A percentile compares a stretch with the other conserved stretches of the same genome.
Evolutionary conservation across 2,888 invertebrate genomes (phyloP).

Genomic region (Ornithoptera alexandrae): DNA sequence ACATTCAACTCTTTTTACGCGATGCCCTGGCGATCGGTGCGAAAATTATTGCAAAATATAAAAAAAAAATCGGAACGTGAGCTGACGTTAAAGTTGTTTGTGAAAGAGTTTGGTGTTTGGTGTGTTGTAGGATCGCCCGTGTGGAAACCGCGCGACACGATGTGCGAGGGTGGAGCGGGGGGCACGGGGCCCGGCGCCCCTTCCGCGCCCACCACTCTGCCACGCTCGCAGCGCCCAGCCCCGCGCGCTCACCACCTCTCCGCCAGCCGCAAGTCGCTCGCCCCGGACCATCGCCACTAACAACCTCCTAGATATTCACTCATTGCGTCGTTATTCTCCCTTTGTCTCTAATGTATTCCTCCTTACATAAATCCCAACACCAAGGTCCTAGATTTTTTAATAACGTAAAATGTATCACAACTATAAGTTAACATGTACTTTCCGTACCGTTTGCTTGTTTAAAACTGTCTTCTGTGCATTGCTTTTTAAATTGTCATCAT

Average conservation of each 20-base stretch:
- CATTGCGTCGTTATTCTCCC: background rate
- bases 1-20: slow-evolving; percentile 80
- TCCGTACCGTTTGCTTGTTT: slow-evolving; percentile 21
- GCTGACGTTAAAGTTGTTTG: slow-evolving; percentile 35
- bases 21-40: slow-evolving; percentile 62
- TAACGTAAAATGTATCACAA: background rate
- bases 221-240: slow-evolving; percentile 70
- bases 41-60: slow-evolving; percentile 45
- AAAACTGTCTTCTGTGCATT: slow-evolving; percentile 5
- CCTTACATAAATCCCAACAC: slow-evolving; percentile 3
- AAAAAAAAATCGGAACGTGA: slow-evolving; percentile 37
- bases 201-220: slow-evolving; percentile 67
- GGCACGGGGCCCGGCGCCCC: slow-evolving; percentile 43
- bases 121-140: slow-evolving; percentile 96
- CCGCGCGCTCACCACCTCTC: slow-evolving; percentile 72
- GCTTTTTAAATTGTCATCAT: background rate
- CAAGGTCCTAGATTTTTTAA: slow-evolving; percentile 13
- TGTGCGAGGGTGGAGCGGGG: slow-evolving; percentile 73
- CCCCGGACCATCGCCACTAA: slow-evolving; percentile 74
- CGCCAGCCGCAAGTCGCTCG: slow-evolving; percentile 78
- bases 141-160: slow-evolving; percentile 97
- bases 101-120: slow-evolving; percentile 81
- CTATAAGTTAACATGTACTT: slow-evolving; percentile 10
- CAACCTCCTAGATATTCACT: slow-evolving; percentile 29
- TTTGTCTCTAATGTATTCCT: background rate